Evolutionary conservation across 2,113 vertebrate genomes (phyloP), one percentile per base, ranked within the genome.

Genomic region (Hydrochoerus hydrochaeris): DNA sequence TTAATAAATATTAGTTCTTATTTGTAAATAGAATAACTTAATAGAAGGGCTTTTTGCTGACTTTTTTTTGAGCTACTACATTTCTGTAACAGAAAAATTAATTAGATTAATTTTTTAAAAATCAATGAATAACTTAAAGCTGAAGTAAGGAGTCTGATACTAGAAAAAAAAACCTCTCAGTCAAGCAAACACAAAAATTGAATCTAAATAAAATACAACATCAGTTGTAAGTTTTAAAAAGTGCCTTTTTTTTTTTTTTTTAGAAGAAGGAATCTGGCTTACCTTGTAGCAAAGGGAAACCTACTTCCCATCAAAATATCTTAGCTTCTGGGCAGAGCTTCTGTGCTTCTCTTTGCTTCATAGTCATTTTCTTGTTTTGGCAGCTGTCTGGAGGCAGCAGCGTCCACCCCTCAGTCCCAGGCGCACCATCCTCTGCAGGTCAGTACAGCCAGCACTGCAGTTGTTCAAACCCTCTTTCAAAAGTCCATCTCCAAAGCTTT

Each of bases 381-480:
- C 98, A 99, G 99, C 98, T 98, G 90, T 98, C 99, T 1, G 98
- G 99, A 98, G 96, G 95, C 54, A 62, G 73, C 98, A 96, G 96
- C 75, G 95, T 98, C 97, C 98, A 98, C 71, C 97, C 98, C 8
- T 91, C 98, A 65, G 99, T 99, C 12, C 62, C 99, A 0, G 98
- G 92, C 52, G 96, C 98, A 77, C 98, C 99, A 95, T 98, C 98
- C 44, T 96, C 98, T 86, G 95, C 99, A 99, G 98, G 99, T 99
- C 98, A 98, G 99, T 99, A 92, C 92, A 95, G 95, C 98, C 63
- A 97, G 94, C 94, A 65, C 97, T 77, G 5, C 32, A 24, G 1
- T 4, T 20, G 30, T 97, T 97, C 97, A 84, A 92, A 85, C 94
- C 44, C 49, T 90, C 94, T 96, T 94, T 88, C 96, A 80, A 4